Evolutionary conservation across 2,113 vertebrate species (phyloP).

Genomic region (Stegastes partitus): DNA sequence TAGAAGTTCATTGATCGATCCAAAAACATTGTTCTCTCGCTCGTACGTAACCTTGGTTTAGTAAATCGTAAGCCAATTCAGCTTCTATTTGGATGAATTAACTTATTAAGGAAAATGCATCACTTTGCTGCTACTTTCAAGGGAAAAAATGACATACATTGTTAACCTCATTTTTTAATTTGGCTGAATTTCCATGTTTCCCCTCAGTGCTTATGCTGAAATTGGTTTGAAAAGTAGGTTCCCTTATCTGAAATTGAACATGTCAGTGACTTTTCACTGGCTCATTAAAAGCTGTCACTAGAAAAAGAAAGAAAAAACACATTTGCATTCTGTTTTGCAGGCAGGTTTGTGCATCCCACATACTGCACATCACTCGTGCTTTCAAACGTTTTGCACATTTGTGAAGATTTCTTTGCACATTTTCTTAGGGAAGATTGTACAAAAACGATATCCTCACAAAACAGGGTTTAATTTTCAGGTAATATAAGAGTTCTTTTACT

Average conservation of each 20-base stretch:
- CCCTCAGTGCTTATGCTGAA: conserved; percentile 43
- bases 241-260: conserved; percentile 72
- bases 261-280: conserved; percentile 54
- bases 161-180: conserved; percentile 49
- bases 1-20: conserved; percentile 1
- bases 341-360: conserved; percentile 32
- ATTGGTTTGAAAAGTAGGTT: conserved; percentile 61
- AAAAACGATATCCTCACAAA: no score
- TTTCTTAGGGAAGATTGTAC: neutral
- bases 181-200: conserved; percentile 43
- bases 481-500: neutral
- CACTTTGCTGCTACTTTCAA: conserved; percentile 8
- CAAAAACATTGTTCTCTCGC: conserved; percentile 16
- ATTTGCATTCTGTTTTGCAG: conserved; percentile 6
- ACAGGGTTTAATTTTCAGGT: no score
- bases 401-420: conserved; percentile 10
- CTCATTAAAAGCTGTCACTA: conserved; percentile 33
- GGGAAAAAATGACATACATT: conserved; percentile 11
- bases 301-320: neutral
- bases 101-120: conserved; percentile 21
- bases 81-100: conserved; percentile 18
- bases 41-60: conserved; percentile 5
- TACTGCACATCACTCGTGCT: neutral
- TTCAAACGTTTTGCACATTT: conserved; percentile 14
- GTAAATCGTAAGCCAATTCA: neutral